Conservation (phyloP, 2,797 vertebrate species). For the Betta splendens region DNA sequence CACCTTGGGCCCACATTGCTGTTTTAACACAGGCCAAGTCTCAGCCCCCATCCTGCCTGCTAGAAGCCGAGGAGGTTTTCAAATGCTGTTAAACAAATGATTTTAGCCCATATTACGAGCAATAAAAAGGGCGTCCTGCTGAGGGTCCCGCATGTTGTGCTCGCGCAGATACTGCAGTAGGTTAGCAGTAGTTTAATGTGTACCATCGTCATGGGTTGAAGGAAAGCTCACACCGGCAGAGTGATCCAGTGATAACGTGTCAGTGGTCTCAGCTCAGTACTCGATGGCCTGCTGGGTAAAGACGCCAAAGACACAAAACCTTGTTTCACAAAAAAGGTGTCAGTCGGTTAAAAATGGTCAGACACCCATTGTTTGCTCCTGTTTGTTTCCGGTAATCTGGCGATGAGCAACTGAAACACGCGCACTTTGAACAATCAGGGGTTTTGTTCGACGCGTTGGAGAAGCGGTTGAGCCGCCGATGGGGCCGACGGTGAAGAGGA, state of each 20-base stretch:
- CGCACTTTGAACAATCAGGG: conserved; percentile 20
- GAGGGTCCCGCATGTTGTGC: conserved; percentile 54
- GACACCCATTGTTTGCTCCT: conserved; percentile 11
- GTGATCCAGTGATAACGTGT: conserved; percentile 21
- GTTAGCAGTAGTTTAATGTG: conserved; percentile 8
- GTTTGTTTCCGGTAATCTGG: conserved; percentile 14
- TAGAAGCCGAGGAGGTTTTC: conserved; percentile 70
- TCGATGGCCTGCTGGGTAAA: no score
- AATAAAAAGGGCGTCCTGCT: conserved; percentile 64
- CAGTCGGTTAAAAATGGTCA: conserved; percentile 12
- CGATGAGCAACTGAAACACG: conserved; percentile 16
- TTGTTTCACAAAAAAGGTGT: conserved; percentile 15
- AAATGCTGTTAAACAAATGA: conserved; percentile 79
- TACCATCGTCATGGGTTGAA: not conserved
- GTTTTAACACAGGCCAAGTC: conserved; percentile 80
- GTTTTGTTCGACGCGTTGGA: conserved; percentile 25
- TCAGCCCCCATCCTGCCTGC: conserved; percentile 66
- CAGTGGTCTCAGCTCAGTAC: no score
- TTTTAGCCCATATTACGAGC: conserved; percentile 63
- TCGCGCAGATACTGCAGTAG: conserved; percentile 36
- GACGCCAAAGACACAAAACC: not conserved
- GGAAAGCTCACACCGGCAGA: conserved; percentile 10
- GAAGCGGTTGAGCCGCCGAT: conserved; percentile 4
- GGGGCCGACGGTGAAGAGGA: conserved; percentile 5
- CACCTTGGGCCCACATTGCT: conserved; percentile 78